Evolutionary conservation across 2,888 invertebrate species (phyloP).

Genomic region (Parapristionchus giblindavisi): DNA sequence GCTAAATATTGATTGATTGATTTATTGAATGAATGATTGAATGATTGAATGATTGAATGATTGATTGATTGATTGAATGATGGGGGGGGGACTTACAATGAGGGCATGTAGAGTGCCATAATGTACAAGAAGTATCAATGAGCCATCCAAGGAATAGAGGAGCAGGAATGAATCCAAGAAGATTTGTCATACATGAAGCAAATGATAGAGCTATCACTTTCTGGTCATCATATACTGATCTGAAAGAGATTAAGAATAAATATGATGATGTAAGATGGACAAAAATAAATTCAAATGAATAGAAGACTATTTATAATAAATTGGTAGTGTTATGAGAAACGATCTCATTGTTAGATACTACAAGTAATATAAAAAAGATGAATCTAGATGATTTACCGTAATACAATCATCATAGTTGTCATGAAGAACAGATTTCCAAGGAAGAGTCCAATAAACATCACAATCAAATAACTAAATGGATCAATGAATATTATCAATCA

Average conservation of each 20-base stretch:
- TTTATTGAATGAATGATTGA: background rate
- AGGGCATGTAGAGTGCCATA: constrained; percentile 57
- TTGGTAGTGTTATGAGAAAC: background rate
- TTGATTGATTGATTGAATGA: background rate
- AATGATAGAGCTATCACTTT: constrained; percentile 60
- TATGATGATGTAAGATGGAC: background rate
- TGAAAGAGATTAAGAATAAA: constrained; percentile 41
- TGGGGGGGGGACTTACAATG: constrained; percentile 41
- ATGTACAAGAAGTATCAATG: constrained; percentile 55
- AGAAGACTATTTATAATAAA: background rate
- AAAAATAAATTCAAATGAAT: background rate
- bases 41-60: background rate
- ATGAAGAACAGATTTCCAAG: constrained; percentile 64
- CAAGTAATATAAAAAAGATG: background rate
- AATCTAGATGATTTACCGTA: too few species aligned
- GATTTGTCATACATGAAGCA: constrained; percentile 59
- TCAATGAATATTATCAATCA: background rate
- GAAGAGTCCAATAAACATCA: constrained; percentile 63
- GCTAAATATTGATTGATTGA: constrained; percentile 41
- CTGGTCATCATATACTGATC: constrained; percentile 60
- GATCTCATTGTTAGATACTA: too few species aligned
- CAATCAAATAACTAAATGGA: constrained; percentile 49
- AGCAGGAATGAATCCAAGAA: constrained; percentile 64
- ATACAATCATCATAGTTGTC: constrained; percentile 63
- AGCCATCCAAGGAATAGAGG: constrained; percentile 60